Base-by-base conservation (phyloP, 2,113 vertebrate species). In the Semicossyphus pulcher region DNA sequence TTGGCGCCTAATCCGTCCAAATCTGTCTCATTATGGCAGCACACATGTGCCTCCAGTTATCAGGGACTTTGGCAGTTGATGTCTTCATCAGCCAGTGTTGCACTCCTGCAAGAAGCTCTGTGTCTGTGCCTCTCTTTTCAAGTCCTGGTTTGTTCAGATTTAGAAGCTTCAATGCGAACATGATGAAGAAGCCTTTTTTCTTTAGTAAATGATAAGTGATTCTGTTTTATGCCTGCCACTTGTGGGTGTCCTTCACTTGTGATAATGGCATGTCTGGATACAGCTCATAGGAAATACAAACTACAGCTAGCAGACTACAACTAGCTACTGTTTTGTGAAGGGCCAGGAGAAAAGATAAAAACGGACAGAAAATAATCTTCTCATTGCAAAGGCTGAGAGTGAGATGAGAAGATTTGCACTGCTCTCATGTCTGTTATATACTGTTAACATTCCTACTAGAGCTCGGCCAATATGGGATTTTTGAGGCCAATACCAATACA, bases 1-100 rank as follows among this genome's bases (percentile, higher is more conserved):
- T 91, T 75, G 87, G 89, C 61, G 86, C 75, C 63, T 89, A 89
- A 93, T 92, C 90, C 73, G 23, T 81, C 79, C 83, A 89, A 91
- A 91, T 92, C 88, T 63, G 69, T 78, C 82, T 88, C 69, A 88
- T 93, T 89, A 89, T 86, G 74, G 83, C 75, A 11, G 74, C 75
- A 69, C 85, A 86, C 75, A 26, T 87, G 89, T 54, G 83, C 72
- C 62, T 53, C 76, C 66, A 73, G 77, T 71, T 81, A 77, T 64
- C 64, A 21, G 63, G 77, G 77, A 76, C 59, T 58, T 58, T 67
- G 74, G 63, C 81, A 32, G 78, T 23, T 32, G 2, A 56, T 56
- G 21, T 69, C 49, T 57, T 47, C 14, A 68, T 41, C 51, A 61
- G 70, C 66, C 76, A 72, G 69, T 66, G 73, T 64, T 51, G 37